phyloP scores from a whole-genome alignment of 1,140 invertebrate species.

The Cecropterus lyciades region DNA sequence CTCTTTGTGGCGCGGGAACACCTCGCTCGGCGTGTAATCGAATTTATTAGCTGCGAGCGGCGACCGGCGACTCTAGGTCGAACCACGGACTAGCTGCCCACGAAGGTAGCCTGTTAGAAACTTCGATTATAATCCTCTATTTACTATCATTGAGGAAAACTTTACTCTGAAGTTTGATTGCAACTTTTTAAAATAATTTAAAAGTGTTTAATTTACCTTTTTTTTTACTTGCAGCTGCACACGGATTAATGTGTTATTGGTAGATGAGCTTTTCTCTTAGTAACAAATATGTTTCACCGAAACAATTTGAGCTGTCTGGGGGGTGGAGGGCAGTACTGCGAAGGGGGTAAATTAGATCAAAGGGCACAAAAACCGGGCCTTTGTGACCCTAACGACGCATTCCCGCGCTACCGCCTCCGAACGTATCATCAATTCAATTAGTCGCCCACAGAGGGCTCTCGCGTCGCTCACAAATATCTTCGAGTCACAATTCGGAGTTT shows the following conservation, averaged over 20 bases:
- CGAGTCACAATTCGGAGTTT: not conserved
- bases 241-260: too few species aligned
- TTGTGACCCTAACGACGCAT: not conserved
- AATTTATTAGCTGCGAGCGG: conserved; percentile 36
- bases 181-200: too few species aligned
- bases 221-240: too few species aligned
- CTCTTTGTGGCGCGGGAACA: conserved; percentile 23
- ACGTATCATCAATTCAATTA: conserved; percentile 2
- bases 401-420: not conserved
- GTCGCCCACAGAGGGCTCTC: not conserved
- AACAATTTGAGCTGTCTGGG: not conserved
- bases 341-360: not conserved
- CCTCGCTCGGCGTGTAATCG: conserved; percentile 31
- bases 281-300: too few species aligned
- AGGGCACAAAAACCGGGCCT: not conserved
- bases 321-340: not conserved
- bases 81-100: too few species aligned
- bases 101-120: not conserved
- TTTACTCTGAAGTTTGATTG: too few species aligned
- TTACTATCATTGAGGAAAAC: too few species aligned
- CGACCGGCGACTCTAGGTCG: conserved; percentile 2
- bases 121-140: not conserved
- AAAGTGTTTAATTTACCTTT: too few species aligned
- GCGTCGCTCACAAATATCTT: not conserved
- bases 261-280: too few species aligned